Evolutionary conservation across 1,140 invertebrate species (phyloP).

Genomic region (Plodia interpunctella): DNA sequence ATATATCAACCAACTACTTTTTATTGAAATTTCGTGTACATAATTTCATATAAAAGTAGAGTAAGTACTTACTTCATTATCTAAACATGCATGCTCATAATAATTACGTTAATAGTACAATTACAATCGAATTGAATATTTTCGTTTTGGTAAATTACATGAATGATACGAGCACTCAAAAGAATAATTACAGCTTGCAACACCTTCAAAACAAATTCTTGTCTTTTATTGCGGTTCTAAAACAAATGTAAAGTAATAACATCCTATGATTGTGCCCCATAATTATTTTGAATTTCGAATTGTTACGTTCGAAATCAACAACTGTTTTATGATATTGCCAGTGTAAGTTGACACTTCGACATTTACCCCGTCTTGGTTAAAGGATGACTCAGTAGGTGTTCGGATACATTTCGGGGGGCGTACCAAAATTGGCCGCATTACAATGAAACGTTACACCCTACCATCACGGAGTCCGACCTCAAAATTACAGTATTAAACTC

Average conservation of each 20-base stretch:
- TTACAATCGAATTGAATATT: slow-evolving; percentile 13
- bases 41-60: not conserved
- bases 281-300: slow-evolving; percentile 59
- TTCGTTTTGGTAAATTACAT: slow-evolving; percentile 12
- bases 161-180: slow-evolving; percentile 18
- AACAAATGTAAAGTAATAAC: slow-evolving; percentile 59
- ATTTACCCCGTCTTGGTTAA: slow-evolving; percentile 26
- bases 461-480: slow-evolving; percentile 47
- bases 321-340: slow-evolving; percentile 51
- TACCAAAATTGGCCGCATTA: slow-evolving; percentile 55
- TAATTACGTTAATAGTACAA: slow-evolving; percentile 10
- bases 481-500: slow-evolving; percentile 62
- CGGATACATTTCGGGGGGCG: slow-evolving; percentile 29
- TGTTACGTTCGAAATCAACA: slow-evolving; percentile 59
- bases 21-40: no score
- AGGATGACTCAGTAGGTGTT: slow-evolving; percentile 27
- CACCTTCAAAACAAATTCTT: slow-evolving; percentile 26
- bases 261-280: slow-evolving; percentile 43
- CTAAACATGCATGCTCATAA: not conserved
- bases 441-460: slow-evolving; percentile 47
- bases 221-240: slow-evolving; percentile 38
- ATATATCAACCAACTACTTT: not conserved
- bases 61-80: not conserved
- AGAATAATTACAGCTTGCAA: slow-evolving; percentile 28
- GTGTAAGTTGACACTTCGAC: slow-evolving; percentile 28